Base-by-base conservation (phyloP, 2,888 invertebrate genomes). In the Xestia rhomboidea region DNA sequence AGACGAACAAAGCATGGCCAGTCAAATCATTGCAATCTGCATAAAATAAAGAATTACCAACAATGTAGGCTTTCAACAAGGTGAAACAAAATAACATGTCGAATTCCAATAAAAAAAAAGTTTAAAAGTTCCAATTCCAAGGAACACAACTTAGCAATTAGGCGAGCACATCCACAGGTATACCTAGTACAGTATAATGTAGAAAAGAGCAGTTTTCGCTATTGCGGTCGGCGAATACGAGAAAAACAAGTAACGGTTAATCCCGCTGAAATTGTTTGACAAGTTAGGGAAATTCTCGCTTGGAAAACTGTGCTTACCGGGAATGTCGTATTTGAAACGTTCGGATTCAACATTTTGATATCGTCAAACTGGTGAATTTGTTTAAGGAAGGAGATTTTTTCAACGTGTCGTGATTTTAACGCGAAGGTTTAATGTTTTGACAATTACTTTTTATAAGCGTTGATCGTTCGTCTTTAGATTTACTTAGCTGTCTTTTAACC, bases 201-300 rank as follows among this genome's bases (percentile, higher is more conserved):
- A 67, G 69, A 51, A 64, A 72, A 64, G n/a, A 64, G 15, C 57
- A 38, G 38, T 68, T 68, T 77, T 64, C 71, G 7, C 27, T 62
- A 68, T 44, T 64, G 57, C 51, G 71, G 63, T 64, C 24, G 46
- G 30, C 57, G 21, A 83, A 83, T 68, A 57, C 1, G 54, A 83
- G 49, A 71, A 83, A 83, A 83, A 78, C 62, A 82, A 77, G 57
- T 30, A 44, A 27, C 64, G 30, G 79, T 68, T 78, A 78, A 81
- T 78, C 78, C 71, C 38, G 51, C 38, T 83, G 68, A 81, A 81
- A 81, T 72, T 68, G 57, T 81, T 68, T 68, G 71, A 83, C 78
- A 77, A 83, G 41, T 81, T 71, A 57, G 18, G 63, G 30, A 83
- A 78, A 78, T 60, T 78, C 63, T 71, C 72, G 38, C 79, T 72